phyloP scores from a whole-genome alignment of 2,797 vertebrate genomes.

The Smutsia gigantea region DNA sequence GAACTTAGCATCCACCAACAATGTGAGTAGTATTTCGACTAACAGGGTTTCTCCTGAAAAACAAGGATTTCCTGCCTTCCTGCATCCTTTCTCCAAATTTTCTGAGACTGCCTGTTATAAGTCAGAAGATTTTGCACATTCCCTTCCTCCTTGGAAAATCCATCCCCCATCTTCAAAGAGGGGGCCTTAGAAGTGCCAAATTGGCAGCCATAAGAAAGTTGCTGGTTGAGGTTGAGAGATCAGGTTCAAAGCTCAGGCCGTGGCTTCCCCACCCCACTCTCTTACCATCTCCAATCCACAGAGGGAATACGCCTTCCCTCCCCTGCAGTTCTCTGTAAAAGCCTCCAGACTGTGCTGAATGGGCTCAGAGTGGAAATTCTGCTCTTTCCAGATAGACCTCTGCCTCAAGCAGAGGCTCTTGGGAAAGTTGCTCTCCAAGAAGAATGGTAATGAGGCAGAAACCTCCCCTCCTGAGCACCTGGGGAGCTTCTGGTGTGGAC shows the following conservation, averaged over 20 bases:
- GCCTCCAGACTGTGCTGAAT: not conserved
- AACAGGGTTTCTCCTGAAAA: not conserved
- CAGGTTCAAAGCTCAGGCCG: constrained; percentile 74
- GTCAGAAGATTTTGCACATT: not conserved
- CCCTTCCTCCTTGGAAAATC: constrained; percentile 17
- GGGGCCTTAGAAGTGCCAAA: constrained; percentile 48
- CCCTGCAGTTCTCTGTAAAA: not conserved
- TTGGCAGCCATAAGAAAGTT: constrained; percentile 31
- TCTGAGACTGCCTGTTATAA: not conserved
- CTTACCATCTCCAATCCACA: not conserved
- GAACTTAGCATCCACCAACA: not conserved
- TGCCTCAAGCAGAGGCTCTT: not conserved
- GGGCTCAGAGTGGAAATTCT: not conserved
- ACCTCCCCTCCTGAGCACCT: not conserved
- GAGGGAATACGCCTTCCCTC: not conserved
- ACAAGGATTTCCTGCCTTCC: not conserved
- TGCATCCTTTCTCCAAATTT: not conserved
- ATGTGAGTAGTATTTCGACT: not conserved
- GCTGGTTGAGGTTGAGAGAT: constrained; percentile 49
- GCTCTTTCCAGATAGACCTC: not conserved
- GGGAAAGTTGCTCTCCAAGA: not conserved
- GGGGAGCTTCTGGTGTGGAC: not conserved
- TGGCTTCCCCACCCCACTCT: not conserved
- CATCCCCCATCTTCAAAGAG: not conserved
- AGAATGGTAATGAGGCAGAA: not conserved